Evolutionary conservation across 2,113 vertebrate species (phyloP).

Genomic region (Xerus inauris): DNA sequence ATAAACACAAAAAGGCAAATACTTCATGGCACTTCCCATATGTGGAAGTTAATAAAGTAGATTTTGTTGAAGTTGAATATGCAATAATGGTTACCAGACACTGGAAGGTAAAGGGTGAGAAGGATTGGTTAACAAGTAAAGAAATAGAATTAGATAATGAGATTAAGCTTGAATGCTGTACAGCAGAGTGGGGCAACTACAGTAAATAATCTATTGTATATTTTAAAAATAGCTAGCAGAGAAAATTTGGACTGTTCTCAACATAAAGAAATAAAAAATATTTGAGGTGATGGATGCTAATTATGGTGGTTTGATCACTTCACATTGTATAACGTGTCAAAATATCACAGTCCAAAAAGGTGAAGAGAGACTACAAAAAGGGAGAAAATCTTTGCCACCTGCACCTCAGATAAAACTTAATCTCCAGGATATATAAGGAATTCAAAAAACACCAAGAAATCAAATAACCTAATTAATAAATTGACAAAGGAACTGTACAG

Average conservation of each 20-base stretch:
- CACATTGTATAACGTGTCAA: background rate
- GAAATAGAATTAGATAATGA: background rate
- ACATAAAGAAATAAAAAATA: background rate
- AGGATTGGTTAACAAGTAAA: background rate
- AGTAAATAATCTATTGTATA: background rate
- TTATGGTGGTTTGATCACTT: background rate
- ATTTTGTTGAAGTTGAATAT: background rate
- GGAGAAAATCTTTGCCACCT: too few relatives aligned
- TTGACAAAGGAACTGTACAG: too few relatives aligned
- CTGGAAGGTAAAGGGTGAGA: background rate
- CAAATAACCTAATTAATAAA: too few relatives aligned
- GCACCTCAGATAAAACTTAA: too few relatives aligned
- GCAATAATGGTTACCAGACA: background rate
- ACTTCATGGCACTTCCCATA: background rate
- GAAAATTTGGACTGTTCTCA: background rate
- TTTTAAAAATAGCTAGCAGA: background rate
- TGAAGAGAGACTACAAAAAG: too few relatives aligned
- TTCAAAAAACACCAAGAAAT: too few relatives aligned
- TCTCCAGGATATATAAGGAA: too few relatives aligned
- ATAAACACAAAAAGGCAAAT: background rate
- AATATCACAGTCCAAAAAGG: background rate
- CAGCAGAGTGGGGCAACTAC: background rate
- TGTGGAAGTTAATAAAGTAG: background rate
- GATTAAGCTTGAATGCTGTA: background rate
- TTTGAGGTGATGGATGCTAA: background rate